Base-by-base conservation (phyloP, 1,140 invertebrate genomes). In the Cataglyphis hispanica region DNA sequence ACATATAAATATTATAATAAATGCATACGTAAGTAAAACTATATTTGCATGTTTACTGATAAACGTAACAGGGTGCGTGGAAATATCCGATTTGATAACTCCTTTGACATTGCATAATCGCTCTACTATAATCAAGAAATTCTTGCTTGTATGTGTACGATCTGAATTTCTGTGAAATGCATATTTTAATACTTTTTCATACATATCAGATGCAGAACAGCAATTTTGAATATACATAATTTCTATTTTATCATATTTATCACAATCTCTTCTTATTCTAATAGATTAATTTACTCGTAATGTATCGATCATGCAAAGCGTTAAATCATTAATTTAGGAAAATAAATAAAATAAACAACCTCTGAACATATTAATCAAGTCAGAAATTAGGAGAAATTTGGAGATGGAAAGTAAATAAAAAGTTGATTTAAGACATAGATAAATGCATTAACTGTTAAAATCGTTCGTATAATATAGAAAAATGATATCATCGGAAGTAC, bases 61-160 rank as follows among this genome's bases (percentile, higher is more conserved):
- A 31, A 72, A 69, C 2, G 11, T 63, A 63, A 6, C 37, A 4
- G 7, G 1, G 1, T n/a, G 64, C 50, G 0, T 81, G 67, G n/a
- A 83, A 83, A 60, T 31, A 16, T 61, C n/a, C 27, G n/a, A 72
- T 22, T 40, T 11, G 78, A 81, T 81, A 81, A 81, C 34, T 34
- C 37, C 1, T 77, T 81, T 72, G 8, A 83, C 72, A 74, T 83
- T 72, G 67, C 53, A 74, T 25, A 60, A 83, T 81, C 66, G 6
- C 1, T 6, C 40, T 4, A 50, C 8, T 27, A 63, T 27, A 31
- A 13, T 53, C 58, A 31, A 3, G 1, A 64, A 46, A 63, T 0
- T 75, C 63, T 63, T 77, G 40, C 1, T 66, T 63, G 10, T 16
- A 77, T 19, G 8, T 31, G 5, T 22, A 22, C 46, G n/a, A 78